Percentiles rank a stretch among this genome's conserved stretches.
phyloP scores from a whole-genome alignment of 1,140 invertebrate genomes.

The Lucilia cuprina region DNA sequence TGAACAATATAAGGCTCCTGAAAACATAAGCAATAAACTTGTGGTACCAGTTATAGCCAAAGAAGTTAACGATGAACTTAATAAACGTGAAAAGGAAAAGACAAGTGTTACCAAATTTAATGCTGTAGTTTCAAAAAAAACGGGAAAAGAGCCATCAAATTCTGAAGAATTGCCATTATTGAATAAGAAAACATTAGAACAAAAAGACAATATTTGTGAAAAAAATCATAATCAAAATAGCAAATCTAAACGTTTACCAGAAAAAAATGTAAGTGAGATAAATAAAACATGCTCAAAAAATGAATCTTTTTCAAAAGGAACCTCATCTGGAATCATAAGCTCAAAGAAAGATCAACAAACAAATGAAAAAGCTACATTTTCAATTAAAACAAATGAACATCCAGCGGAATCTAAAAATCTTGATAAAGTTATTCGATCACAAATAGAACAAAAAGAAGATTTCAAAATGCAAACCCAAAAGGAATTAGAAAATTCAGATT shows the following conservation, averaged over 20 bases:
- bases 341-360: no score
- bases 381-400: no score
- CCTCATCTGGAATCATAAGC: no score
- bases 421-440: no score
- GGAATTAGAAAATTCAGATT: no score
- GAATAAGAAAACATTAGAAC: constrained; percentile 43
- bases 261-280: no score
- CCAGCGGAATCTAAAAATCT: no score
- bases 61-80: constrained; percentile 62
- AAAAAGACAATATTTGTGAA: neutral
- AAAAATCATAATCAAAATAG: neutral
- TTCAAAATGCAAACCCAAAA: no score
- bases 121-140: neutral
- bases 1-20: constrained; percentile 47
- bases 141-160: constrained; percentile 25
- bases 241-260: neutral
- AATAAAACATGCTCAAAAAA: no score
- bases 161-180: constrained; percentile 48
- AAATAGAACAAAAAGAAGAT: no score
- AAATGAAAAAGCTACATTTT: no score
- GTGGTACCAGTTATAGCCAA: constrained; percentile 61
- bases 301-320: no score
- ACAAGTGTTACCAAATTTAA: neutral
- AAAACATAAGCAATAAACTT: constrained; percentile 53
- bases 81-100: constrained; percentile 60